Percentiles rank a stretch among this genome's conserved stretches.
Conservation (phyloP, 1,140 invertebrate genomes). For the Nomia melanderi region DNA sequence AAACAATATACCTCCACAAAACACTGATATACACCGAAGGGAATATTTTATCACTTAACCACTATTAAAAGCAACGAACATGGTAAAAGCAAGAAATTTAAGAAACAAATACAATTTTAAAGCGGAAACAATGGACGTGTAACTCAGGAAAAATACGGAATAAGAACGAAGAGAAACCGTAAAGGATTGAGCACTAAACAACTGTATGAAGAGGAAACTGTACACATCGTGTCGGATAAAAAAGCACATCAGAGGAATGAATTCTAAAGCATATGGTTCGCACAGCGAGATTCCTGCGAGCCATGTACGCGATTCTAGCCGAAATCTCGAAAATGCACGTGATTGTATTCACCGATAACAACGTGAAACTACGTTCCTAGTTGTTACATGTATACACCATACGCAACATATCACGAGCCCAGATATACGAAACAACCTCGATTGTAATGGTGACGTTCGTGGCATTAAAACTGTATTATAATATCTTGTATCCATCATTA, state of each 20-base stretch:
- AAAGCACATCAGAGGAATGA: not conserved
- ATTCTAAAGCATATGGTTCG: not conserved
- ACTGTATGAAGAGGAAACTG: not conserved
- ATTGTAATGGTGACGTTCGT: not conserved
- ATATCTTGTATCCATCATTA: not conserved
- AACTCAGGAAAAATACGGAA: no score
- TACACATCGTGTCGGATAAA: not conserved
- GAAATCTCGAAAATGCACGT: conserved; percentile 11
- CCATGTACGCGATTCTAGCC: not conserved
- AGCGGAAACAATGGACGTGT: no score
- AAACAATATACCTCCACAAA: no score
- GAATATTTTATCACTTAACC: no score
- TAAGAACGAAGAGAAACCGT: not conserved
- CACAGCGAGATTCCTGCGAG: not conserved
- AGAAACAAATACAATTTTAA: no score
- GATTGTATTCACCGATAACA: conserved; percentile 25
- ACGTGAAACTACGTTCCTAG: conserved; percentile 3
- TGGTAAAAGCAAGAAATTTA: no score
- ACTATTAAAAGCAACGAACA: no score
- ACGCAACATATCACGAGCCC: conserved; percentile 1
- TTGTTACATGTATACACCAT: not conserved
- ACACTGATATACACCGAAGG: no score
- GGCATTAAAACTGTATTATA: conserved; percentile 4
- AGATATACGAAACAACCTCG: conserved; percentile 27
- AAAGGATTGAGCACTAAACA: not conserved